Conservation (phyloP, 1,140 invertebrate genomes). For the Bradysia coprophila region DNA sequence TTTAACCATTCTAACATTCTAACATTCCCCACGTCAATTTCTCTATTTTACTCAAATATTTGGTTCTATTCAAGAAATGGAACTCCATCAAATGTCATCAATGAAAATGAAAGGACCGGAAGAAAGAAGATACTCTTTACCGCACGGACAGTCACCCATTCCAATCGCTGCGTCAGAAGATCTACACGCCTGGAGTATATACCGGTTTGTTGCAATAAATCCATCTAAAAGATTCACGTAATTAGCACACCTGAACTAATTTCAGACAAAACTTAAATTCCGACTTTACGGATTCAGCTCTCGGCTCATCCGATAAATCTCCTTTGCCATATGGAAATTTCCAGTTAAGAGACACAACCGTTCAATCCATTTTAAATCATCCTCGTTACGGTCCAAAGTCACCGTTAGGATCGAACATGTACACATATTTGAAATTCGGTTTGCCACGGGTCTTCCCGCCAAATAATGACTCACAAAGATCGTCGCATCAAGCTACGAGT, state of each 20-base stretch:
- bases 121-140: constrained; percentile 68
- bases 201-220: constrained; percentile 36
- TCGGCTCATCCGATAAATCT: constrained; percentile 77
- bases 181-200: constrained; percentile 90
- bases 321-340: constrained; percentile 85
- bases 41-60: too few species aligned
- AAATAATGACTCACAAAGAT: constrained; percentile 39
- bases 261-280: constrained; percentile 84
- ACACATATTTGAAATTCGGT: constrained; percentile 84
- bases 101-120: constrained; percentile 13
- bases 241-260: too few species aligned
- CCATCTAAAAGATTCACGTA: too few species aligned
- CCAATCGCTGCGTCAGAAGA: constrained; percentile 59
- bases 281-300: constrained; percentile 82
- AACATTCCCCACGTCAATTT: too few species aligned
- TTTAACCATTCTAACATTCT: too few species aligned
- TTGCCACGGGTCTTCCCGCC: constrained; percentile 77
- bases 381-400: constrained; percentile 74
- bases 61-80: neutral
- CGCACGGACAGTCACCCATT: constrained; percentile 41
- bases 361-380: constrained; percentile 84
- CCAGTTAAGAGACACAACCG: constrained; percentile 77
- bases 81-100: neutral
- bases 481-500: constrained; percentile 16
- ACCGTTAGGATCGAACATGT: constrained; percentile 72